Conservation (phyloP, 2,797 vertebrate genomes). For the Macropus fuliginosus region DNA sequence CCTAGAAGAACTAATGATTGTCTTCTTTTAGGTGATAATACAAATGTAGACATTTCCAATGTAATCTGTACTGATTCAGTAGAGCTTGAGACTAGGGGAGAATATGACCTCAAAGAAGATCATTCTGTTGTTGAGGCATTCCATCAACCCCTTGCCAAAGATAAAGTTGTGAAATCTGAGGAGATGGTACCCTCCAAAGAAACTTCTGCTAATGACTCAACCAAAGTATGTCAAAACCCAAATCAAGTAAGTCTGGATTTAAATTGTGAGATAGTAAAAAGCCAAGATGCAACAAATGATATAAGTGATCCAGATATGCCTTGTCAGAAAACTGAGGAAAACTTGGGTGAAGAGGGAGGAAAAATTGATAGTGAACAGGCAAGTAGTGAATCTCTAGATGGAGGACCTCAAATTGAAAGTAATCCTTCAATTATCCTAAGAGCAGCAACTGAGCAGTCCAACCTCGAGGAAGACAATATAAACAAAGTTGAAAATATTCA, state of each 20-base stretch:
- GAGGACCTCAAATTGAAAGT: constrained; percentile 54
- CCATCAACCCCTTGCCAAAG: constrained; percentile 64
- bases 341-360: neutral
- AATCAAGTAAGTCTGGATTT: constrained; percentile 52
- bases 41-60: constrained; percentile 57
- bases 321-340: constrained; percentile 33
- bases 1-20: constrained; percentile 12
- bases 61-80: constrained; percentile 55
- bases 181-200: constrained; percentile 58
- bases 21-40: constrained; percentile 50
- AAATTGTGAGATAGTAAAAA: constrained; percentile 47
- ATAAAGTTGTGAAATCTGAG: constrained; percentile 38
- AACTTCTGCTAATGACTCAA: constrained; percentile 40
- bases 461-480: constrained; percentile 55
- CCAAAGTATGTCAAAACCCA: constrained; percentile 55
- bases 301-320: neutral
- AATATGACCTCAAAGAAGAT: constrained; percentile 63
- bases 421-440: constrained; percentile 30
- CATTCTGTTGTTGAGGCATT: constrained; percentile 62
- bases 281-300: constrained; percentile 11
- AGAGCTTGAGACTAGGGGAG: constrained; percentile 67
- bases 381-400: constrained; percentile 29
- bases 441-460: constrained; percentile 61
- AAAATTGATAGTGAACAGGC: neutral
- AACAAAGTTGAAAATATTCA: constrained; percentile 46